Conservation (phyloP, 2,888 invertebrate species). For the Drosophila neonasuta region DNA sequence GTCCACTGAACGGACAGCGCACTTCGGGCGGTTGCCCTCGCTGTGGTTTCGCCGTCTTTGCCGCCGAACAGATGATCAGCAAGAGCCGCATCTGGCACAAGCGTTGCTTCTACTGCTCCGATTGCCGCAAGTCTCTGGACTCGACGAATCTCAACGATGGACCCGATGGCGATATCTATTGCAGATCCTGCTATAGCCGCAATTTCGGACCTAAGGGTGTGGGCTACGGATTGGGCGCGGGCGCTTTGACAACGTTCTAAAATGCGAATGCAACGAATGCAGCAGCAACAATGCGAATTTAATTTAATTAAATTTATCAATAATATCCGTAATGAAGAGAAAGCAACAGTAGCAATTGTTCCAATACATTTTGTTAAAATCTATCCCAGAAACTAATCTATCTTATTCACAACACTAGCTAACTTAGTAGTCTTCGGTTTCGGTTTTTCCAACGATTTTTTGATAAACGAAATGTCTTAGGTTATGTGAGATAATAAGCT, state of each 20-base stretch:
- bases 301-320: constrained; percentile 19
- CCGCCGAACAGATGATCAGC: constrained; percentile 98
- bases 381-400: constrained; percentile 29
- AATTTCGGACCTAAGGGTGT: constrained; percentile 94
- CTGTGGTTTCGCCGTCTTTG: constrained; percentile 95
- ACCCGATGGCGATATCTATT: constrained; percentile 96
- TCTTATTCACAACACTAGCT: constrained; percentile 60
- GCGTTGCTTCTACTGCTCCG: constrained; percentile 95
- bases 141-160: constrained; percentile 95
- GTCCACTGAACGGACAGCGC: constrained; percentile 89
- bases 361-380: constrained; percentile 59
- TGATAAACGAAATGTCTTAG: constrained; percentile 75
- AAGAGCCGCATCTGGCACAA: constrained; percentile 96
- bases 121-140: constrained; percentile 93
- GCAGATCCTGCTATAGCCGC: constrained; percentile 93
- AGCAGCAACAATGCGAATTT: not conserved
- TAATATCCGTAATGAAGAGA: constrained; percentile 3
- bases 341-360: constrained; percentile 36
- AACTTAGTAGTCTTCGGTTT: constrained; percentile 72
- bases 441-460: constrained; percentile 77
- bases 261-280: constrained; percentile 62
- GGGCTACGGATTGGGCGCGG: constrained; percentile 95
- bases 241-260: constrained; percentile 94
- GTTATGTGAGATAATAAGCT: constrained; percentile 77
- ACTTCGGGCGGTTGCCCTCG: constrained; percentile 91